These are phyloP conservation scores for Threskiornis aethiopicus DNA, from an alignment of 2,797 vertebrate genomes.

Conservation along the genomic window DNA sequence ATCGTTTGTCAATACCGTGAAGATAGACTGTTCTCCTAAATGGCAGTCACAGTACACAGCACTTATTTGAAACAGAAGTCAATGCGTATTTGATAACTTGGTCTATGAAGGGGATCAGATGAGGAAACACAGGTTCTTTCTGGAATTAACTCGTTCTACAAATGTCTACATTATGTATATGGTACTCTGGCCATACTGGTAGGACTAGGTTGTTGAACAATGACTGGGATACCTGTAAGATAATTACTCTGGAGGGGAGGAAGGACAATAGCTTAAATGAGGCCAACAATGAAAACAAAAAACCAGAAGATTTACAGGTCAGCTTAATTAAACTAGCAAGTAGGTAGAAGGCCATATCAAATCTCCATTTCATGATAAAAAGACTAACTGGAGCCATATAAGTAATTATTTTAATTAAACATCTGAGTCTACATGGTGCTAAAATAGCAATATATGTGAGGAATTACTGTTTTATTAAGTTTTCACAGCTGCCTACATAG, in stretches of 20 bases:
- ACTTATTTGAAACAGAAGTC: neutral
- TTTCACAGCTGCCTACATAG: constrained; percentile 26
- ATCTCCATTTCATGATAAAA: neutral
- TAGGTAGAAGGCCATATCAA: neutral
- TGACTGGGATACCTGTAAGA: neutral
- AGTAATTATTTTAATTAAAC: neutral
- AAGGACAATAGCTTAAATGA: neutral
- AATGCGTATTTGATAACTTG: neutral
- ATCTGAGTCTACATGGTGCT: neutral
- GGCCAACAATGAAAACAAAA: neutral
- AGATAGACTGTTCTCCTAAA: neutral
- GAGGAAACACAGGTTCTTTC: neutral
- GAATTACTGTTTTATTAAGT: constrained; percentile 34
- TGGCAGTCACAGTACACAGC: neutral
- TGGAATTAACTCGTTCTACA: neutral
- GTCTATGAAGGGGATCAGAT: neutral
- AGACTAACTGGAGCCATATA: neutral
- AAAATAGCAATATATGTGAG: neutral
- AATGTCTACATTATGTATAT: neutral
- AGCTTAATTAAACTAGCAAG: neutral
- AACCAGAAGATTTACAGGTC: neutral
- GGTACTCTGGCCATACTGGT: neutral
- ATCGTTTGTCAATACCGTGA: neutral
- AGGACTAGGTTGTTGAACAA: neutral
- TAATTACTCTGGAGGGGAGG: neutral